Base-by-base conservation (phyloP, 2,113 vertebrate genomes). In the Ciconia maguari region DNA sequence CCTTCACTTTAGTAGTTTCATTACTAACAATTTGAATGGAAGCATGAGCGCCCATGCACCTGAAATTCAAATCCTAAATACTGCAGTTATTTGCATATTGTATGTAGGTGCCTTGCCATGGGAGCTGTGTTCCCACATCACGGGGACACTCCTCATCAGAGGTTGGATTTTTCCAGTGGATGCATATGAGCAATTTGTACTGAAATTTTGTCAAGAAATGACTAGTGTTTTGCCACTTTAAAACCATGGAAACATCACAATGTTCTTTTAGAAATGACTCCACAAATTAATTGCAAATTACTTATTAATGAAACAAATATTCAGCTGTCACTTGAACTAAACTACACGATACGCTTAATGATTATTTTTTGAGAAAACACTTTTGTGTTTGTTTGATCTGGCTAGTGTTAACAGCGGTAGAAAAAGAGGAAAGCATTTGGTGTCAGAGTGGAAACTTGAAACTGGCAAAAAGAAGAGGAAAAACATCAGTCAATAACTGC, bases 251-350 rank as follows among this genome's bases (percentile, higher is more conserved):
- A 96, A 96, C 81, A 55, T 90, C 66, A 96, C 82, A 94, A 87
- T 82, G 89, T 93, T 94, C 94, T 76, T 96, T 89, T 84, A 83
- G 87, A 87, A 96, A 96, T 85, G 94, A 94, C 79, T 97, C 81
- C 25, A 25, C 5, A 54, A 97, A 97, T 97, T 97, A 97, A 97
- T 97, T 96, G 92, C 93, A 91, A 96, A 97, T 97, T 92, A 97
- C 92, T 96, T 97, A 97, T 97, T 97, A 97, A 97, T 97, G 94
- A 97, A 97, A 97, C 94, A 97, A 97, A 97, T 97, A 97, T 90
- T 96, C 92, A 94, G 93, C 95, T 97, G 97, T 97, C 97, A 97
- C 91, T 96, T 77, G 94, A 94, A 77, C 92, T 87, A 83, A 97
- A 94, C 92, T 76, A 12, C 90, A 54, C 13, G 20, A 91, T 96